phyloP scores from a whole-genome alignment of 2,113 vertebrate species.

The Platichthys flesus region DNA sequence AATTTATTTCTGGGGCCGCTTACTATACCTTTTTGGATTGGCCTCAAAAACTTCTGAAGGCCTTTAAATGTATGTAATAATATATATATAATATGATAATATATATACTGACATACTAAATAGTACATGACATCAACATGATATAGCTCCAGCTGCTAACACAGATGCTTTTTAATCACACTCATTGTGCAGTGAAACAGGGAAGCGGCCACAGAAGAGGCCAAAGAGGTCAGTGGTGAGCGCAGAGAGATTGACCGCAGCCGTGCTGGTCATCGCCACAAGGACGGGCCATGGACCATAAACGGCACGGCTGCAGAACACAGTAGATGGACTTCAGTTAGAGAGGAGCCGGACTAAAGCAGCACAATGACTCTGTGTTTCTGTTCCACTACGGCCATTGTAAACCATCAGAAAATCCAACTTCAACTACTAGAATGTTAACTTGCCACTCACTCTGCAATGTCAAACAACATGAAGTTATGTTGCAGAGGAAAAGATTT shows the following conservation, averaged over 20 bases:
- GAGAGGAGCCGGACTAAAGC: neutral
- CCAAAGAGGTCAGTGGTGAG: neutral
- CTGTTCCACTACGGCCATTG: neutral
- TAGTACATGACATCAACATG: neutral
- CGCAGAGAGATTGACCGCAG: neutral
- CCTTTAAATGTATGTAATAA: neutral
- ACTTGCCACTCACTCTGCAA: neutral
- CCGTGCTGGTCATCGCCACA: neutral
- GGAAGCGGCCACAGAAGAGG: neutral
- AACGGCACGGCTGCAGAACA: neutral
- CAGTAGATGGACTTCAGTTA: neutral
- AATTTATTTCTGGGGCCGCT: neutral
- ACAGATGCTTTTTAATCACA: neutral
- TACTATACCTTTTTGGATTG: neutral
- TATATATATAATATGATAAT: too few species aligned
- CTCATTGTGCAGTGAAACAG: neutral
- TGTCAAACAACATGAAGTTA: neutral
- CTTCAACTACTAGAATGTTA: neutral
- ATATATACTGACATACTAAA: too few species aligned
- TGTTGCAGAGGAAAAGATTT: neutral
- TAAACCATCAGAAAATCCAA: neutral
- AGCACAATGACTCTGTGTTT: neutral
- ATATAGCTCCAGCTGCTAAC: neutral
- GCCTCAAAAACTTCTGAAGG: neutral
- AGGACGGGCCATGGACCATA: neutral